Evolutionary conservation across 2,888 invertebrate species (phyloP).

Genomic region (Empis livida): DNA sequence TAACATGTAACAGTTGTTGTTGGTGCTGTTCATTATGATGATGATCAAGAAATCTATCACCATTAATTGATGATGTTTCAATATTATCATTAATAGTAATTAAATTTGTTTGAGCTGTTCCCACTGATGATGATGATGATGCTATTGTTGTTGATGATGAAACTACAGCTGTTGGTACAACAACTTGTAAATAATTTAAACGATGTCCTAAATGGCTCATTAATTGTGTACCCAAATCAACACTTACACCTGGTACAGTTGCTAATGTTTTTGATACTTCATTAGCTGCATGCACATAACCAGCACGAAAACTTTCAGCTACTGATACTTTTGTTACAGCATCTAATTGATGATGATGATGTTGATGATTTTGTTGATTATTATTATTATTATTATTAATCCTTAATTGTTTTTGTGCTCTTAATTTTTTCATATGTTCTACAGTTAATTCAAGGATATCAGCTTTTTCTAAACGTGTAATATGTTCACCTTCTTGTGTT

Average conservation of each 20-base stretch:
- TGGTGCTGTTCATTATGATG: conserved; percentile 1
- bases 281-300: conserved; percentile 80
- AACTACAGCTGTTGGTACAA: conserved; percentile 26
- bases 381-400: conserved; percentile 1
- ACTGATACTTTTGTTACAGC: conserved; percentile 24
- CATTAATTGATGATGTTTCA: conserved; percentile 7
- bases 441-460: conserved; percentile 82
- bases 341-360: conserved; percentile 13
- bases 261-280: conserved; percentile 79
- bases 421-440: conserved; percentile 67
- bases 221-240: conserved; percentile 72
- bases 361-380: neutral
- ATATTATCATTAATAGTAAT: neutral
- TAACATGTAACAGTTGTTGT: conserved; percentile 15
- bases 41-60: conserved; percentile 8
- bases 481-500: conserved; percentile 77
- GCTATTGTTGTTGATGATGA: neutral
- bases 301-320: conserved; percentile 72
- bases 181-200: conserved; percentile 45
- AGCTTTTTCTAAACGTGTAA: conserved; percentile 79
- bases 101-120: conserved; percentile 3
- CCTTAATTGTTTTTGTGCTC: conserved; percentile 59
- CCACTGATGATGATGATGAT: neutral
- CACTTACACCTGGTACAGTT: conserved; percentile 75
- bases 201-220: conserved; percentile 85